A percentile compares a stretch with the other conserved stretches of the same genome.
Evolutionary conservation across 1,140 invertebrate genomes (phyloP).

Genomic region (Heliconius hermathena): DNA sequence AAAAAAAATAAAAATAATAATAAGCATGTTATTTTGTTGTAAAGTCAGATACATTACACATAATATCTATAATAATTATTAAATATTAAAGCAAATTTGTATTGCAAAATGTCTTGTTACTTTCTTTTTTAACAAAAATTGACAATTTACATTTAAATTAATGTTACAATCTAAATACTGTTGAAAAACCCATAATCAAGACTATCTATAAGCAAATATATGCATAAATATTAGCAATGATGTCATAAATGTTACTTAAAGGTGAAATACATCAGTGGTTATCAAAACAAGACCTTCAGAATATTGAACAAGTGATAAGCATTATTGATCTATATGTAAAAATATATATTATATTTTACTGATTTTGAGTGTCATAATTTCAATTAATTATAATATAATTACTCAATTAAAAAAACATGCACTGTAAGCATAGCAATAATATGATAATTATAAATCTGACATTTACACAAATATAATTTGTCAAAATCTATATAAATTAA

Average conservation of each 20-base stretch:
- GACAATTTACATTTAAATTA: conserved; percentile 2
- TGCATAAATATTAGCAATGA: not conserved
- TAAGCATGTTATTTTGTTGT: too few relatives aligned
- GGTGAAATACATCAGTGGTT: conserved; percentile 13
- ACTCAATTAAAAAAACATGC: not conserved
- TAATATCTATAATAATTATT: too few relatives aligned
- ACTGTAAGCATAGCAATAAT: not conserved
- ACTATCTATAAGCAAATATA: conserved; percentile 3
- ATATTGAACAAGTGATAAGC: not conserved
- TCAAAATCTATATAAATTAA: not conserved
- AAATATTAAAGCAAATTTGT: too few relatives aligned
- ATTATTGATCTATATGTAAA: not conserved
- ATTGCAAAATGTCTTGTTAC: too few relatives aligned
- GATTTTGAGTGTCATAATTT: not conserved
- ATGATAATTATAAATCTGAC: not conserved
- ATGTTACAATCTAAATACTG: not conserved
- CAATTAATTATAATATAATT: not conserved
- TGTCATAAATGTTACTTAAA: conserved; percentile 14
- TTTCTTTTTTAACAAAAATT: not conserved
- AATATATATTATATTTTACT: not conserved
- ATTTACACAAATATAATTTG: not conserved
- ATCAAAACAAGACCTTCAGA: conserved; percentile 8
- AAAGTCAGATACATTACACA: too few relatives aligned
- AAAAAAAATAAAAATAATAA: too few relatives aligned
- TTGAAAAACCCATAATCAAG: not conserved